A percentile compares a stretch with the other conserved stretches of the same genome.
Conservation (phyloP, 2,113 vertebrate species). For the Neolamprologus ventralis region DNA sequence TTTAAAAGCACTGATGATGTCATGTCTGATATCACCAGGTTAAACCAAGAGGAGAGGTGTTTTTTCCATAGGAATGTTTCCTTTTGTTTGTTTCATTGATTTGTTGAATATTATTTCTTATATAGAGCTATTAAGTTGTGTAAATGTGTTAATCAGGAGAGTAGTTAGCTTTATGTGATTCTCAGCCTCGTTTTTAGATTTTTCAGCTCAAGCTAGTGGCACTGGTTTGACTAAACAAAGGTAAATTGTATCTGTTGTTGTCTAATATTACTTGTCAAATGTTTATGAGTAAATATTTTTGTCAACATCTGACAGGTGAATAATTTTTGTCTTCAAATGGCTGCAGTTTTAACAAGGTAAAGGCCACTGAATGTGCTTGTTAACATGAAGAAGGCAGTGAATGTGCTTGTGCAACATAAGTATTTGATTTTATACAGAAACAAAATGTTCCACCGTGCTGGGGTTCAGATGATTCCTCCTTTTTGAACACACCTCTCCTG, state of each 20-base stretch:
- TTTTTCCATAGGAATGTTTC: neutral
- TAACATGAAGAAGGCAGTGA: fast-evolving
- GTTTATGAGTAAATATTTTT: fast-evolving
- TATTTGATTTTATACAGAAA: neutral
- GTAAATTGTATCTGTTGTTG: neutral
- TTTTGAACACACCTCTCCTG: fast-evolving
- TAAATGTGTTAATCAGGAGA: neutral
- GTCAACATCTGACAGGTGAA: neutral
- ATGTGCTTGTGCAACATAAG: fast-evolving
- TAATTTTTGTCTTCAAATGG: fast-evolving
- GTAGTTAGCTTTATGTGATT: too few relatives aligned
- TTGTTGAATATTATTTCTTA: neutral
- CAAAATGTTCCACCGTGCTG: neutral
- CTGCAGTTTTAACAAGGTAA: neutral
- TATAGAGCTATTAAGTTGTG: neutral
- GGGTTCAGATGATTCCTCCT: neutral
- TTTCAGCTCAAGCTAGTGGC: neutral
- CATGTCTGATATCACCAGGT: neutral
- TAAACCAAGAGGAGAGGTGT: neutral
- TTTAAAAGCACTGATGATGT: neutral
- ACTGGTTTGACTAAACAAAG: neutral
- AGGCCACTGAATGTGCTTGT: neutral
- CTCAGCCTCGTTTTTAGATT: neutral
- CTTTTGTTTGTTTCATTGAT: neutral
- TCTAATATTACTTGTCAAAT: neutral